These are phyloP conservation scores for Sceliomorpha sp. DNA, from an alignment of 2,888 invertebrate species.

Conservation along the genomic window DNA sequence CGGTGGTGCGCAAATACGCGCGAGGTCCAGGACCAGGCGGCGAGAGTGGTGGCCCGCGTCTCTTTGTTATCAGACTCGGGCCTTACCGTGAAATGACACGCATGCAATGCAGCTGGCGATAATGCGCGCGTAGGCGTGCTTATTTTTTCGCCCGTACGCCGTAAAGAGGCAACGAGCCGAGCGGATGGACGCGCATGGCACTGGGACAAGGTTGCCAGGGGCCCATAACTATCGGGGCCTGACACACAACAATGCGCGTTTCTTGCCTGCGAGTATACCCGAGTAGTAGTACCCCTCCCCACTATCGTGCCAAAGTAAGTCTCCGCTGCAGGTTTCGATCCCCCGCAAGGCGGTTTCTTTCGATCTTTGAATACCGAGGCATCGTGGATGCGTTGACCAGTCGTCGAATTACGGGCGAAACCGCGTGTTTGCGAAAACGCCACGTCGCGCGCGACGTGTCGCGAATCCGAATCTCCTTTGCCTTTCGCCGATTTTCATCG, in stretches of 20 bases:
- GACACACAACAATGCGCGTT: constrained; percentile 74
- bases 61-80: constrained; percentile 33
- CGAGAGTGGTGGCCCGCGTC: constrained; percentile 1
- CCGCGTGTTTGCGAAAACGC: constrained; percentile 60
- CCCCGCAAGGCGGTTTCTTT: constrained; percentile 66
- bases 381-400: constrained; percentile 72
- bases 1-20: not conserved
- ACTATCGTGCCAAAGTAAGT: constrained; percentile 48
- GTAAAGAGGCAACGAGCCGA: constrained; percentile 42
- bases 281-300: constrained; percentile 61
- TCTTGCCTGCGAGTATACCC: constrained; percentile 61
- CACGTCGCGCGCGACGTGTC: constrained; percentile 45
- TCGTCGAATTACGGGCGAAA: constrained; percentile 75
- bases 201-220: constrained; percentile 78
- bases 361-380: constrained; percentile 74
- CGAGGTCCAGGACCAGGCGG: not conserved
- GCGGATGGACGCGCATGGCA: constrained; percentile 64
- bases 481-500: constrained; percentile 3
- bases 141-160: constrained; percentile 43
- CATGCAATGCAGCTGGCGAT: constrained; percentile 13
- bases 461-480: not conserved
- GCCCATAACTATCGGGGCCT: constrained; percentile 75
- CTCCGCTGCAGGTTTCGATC: constrained; percentile 61
- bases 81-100: constrained; percentile 13
- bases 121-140: constrained; percentile 36